Percentiles rank a stretch among this genome's conserved stretches.
Conservation (phyloP, 2,888 invertebrate species). For the Drosophila limbata region DNA sequence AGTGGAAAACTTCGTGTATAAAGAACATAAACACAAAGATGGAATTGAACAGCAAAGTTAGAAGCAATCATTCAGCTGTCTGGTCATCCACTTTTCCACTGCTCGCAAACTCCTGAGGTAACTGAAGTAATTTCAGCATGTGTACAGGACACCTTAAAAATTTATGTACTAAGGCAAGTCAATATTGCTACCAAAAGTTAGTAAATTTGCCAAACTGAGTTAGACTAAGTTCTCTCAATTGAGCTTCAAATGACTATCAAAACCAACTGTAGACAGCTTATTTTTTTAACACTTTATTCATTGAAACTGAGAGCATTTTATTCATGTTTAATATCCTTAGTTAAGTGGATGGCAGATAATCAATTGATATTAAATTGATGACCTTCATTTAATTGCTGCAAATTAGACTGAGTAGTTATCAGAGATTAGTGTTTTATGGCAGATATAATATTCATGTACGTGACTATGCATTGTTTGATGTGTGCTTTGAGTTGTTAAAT, state of each 20-base stretch:
- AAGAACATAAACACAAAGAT: constrained; percentile 10
- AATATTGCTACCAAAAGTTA: constrained; percentile 14
- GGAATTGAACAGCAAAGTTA: not conserved
- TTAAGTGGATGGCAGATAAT: too few relatives aligned
- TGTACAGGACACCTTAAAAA: constrained; percentile 13
- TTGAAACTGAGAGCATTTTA: too few relatives aligned
- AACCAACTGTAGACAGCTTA: too few relatives aligned
- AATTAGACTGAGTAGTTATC: not conserved
- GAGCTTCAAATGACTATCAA: too few relatives aligned
- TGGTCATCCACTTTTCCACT: not conserved
- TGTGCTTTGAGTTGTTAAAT: not conserved
- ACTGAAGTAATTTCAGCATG: constrained; percentile 21
- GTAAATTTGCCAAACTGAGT: constrained; percentile 1
- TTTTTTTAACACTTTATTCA: too few relatives aligned
- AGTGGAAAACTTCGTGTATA: constrained; percentile 6
- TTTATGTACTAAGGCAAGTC: constrained; percentile 8
- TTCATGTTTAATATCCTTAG: too few relatives aligned
- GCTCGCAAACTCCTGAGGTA: constrained; percentile 8
- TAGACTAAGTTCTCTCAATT: not conserved
- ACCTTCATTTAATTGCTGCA: not conserved
- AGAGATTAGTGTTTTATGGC: not conserved
- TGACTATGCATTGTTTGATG: not conserved
- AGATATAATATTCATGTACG: not conserved
- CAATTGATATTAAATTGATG: not conserved
- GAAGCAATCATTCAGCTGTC: constrained; percentile 23